Evolutionary conservation across 1,140 invertebrate genomes (phyloP), one percentile per base, ranked within the genome.

Genomic region (Idris sp.): DNA sequence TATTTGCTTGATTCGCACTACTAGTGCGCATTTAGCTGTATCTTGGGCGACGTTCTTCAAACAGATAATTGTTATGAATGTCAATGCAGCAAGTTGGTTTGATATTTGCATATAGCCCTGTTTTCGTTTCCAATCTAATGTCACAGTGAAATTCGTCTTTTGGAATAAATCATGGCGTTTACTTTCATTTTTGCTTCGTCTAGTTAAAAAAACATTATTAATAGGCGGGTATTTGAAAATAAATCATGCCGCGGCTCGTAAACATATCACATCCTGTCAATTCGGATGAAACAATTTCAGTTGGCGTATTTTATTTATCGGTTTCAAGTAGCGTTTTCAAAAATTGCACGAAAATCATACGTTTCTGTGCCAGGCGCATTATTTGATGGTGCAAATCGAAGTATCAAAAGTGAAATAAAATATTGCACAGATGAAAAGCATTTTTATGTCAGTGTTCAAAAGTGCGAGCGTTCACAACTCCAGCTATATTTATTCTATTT

Each of bases 31-130:
- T 73, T 73, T 54, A 41, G 54, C 51, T 76, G 53, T 76, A 81
- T 78, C 77, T 78, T 72, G 59, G 26, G 54, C 68, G 46, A 41
- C 62, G 73, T 65, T 62, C 35, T 51, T 68, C 62, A 43, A 49
- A 14, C 35, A 58, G 41, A 54, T 67, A 58, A 74, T 58, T 67
- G 51, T 43, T 43, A 56, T 44, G 59, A 71, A 75, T 65, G 69
- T 64, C 68, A 58, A 59, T 44, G 13, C 44, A 72, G 56, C 28
- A 26, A 49, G 8, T 36, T 7, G n/a, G 13, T 65, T 72, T 61
- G 33, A 59, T 16, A 40, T 48, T 64, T 73, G 25, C 40, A 13
- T 65, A 76, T 73, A 59, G 59, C 36, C 56, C 15, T 26, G 40
- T 40, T 31, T 31, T 4, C 53, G 46, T 19, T 28, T 33, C 14